Percentiles rank a stretch among this genome's conserved stretches.
These are phyloP conservation scores for Ptilonorhynchus violaceus DNA, from an alignment of 2,113 vertebrate species.

Conservation along the genomic window DNA sequence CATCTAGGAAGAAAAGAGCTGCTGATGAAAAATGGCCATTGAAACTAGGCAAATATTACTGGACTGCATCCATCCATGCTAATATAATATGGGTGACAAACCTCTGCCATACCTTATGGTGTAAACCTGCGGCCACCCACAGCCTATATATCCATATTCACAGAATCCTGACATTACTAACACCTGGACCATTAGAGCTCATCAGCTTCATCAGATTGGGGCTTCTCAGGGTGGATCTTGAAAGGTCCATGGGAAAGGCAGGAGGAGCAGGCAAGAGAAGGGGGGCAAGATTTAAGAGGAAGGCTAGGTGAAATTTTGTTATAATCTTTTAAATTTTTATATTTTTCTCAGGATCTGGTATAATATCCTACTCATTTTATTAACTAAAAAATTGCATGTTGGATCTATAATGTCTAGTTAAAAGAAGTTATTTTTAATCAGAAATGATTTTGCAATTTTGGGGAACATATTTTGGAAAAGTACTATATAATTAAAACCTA, in stretches of 20 bases:
- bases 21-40: neutral
- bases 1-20: neutral
- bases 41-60: neutral
- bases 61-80: neutral
- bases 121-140: neutral
- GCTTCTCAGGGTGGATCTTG: neutral
- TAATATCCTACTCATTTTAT: neutral
- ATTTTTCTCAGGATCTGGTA: neutral
- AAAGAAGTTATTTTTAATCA: neutral
- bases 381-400: neutral
- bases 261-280: neutral
- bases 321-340: neutral
- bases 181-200: neutral
- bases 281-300: neutral
- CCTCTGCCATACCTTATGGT: neutral
- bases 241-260: neutral
- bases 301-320: neutral
- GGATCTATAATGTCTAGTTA: neutral
- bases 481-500: neutral
- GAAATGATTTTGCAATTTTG: neutral
- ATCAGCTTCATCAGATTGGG: neutral
- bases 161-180: neutral
- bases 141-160: neutral
- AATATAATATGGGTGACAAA: neutral
- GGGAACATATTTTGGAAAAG: neutral